These are phyloP conservation scores for Bilobella aurantiaca DNA, from an alignment of 1,140 invertebrate genomes.

Conservation along the genomic window DNA sequence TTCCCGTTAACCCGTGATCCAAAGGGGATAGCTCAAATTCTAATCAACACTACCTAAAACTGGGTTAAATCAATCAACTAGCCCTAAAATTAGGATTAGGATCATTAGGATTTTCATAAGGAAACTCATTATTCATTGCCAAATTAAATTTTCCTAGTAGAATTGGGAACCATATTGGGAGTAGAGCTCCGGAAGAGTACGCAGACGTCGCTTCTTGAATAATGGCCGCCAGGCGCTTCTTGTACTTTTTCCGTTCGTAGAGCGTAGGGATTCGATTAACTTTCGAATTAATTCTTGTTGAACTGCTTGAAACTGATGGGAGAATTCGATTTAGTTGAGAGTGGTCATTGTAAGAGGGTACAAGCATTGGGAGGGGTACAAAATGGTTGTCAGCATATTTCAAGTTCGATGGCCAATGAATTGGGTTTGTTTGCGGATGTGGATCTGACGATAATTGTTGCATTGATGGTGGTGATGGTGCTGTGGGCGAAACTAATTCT, in stretches of 20 bases:
- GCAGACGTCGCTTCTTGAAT: slow-evolving; percentile 22
- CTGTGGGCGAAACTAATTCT: background rate
- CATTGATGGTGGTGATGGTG: background rate
- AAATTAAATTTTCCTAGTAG: slow-evolving; percentile 22
- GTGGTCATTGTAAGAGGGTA: background rate
- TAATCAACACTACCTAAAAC: no score
- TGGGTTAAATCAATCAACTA: background rate
- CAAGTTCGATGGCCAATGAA: background rate
- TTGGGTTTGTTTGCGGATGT: background rate
- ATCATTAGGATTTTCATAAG: background rate
- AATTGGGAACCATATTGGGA: slow-evolving; percentile 35
- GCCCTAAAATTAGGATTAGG: background rate
- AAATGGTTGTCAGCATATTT: background rate
- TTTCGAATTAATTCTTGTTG: background rate
- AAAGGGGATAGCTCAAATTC: no score
- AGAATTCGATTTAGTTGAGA: background rate
- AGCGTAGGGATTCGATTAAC: background rate
- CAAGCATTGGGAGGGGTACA: background rate
- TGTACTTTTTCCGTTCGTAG: background rate
- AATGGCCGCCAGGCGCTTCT: slow-evolving; percentile 15
- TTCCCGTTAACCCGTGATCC: no score
- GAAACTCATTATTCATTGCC: background rate
- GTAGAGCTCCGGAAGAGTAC: slow-evolving; percentile 26
- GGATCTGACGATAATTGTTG: background rate
- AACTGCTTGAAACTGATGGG: background rate